Base-by-base conservation (phyloP, 2,113 vertebrate genomes). In the Gymnarchus niloticus region DNA sequence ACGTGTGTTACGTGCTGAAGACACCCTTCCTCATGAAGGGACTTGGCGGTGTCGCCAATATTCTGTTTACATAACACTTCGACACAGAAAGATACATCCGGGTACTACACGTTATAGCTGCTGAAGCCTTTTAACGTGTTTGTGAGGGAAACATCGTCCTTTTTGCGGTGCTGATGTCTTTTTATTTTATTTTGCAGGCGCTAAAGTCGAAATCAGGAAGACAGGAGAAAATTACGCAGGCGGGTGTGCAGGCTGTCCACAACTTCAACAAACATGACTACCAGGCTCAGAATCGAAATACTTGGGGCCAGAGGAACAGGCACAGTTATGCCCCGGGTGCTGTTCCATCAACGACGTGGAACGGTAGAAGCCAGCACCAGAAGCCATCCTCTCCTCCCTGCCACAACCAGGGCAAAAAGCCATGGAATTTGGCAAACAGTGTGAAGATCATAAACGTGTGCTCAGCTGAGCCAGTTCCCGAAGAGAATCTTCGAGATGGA, bases 161-260 rank as follows among this genome's bases (percentile, higher is more conserved):
- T 73, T 1, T 17, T 4, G 4, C 6, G 33, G 33, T 19, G 3
- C 65, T 73, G 19, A 6, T 78, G 57, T 46, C 14, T 65, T 6
- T 14, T 85, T 33, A 37, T 49, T 84, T 90, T 92, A 87, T 90
- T 94, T 93, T 87, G 81, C 52, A 99, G 97, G 93, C 96, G 90
- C 92, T 97, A 76, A 97, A 96, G 92, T 94, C 93, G 81, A 98
- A 97, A 93, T 92, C 94, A 73, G 95, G 91, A 90, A 95, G 94
- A 89, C 76, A 88, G 0, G 97, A 98, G 85, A 95, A 96, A 89
- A 93, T 89, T 84, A 88, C 84, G n/a, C 87, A 92, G 81, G 81
- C 93, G 0, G 92, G 94, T 3, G 85, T 89, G 84, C 96, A 94
- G 54, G 88, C 95, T 21, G 86, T 92, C 88, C 94, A 95, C 88